A percentile compares a stretch with the other conserved stretches of the same genome.
Conservation (phyloP, 2,797 vertebrate species). For the Amblyraja radiata region DNA sequence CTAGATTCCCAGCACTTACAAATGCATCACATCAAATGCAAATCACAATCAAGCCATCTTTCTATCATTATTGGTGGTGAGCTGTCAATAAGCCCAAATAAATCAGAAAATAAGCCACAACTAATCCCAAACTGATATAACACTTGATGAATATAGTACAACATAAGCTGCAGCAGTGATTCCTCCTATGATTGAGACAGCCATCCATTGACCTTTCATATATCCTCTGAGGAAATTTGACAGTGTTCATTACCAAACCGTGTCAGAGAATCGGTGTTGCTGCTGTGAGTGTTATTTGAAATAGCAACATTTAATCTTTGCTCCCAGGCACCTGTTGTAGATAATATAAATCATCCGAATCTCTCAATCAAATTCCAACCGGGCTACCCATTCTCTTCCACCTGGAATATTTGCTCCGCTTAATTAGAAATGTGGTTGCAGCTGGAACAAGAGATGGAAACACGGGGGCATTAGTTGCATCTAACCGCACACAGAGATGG, state of each 20-base stretch:
- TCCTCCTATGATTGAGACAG: background rate
- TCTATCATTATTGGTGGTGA: background rate
- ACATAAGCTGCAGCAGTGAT: background rate
- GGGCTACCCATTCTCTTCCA: background rate
- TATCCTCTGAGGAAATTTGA: background rate
- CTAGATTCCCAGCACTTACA: background rate
- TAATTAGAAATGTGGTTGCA: background rate
- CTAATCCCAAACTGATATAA: background rate
- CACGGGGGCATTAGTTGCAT: no score
- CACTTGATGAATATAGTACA: background rate
- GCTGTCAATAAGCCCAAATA: background rate
- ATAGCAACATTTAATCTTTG: background rate
- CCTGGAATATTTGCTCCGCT: background rate
- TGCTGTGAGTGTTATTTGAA: background rate
- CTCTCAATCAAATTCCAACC: background rate
- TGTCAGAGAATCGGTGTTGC: background rate
- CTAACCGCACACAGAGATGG: no score
- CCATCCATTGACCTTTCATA: background rate
- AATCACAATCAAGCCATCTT: background rate
- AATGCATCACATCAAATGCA: background rate
- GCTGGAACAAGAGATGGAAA: background rate
- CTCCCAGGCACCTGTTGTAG: background rate
- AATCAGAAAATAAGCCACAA: background rate
- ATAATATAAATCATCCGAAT: background rate
- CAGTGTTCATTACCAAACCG: background rate